Percentiles rank a stretch among this genome's conserved stretches.
phyloP scores from a whole-genome alignment of 2,888 invertebrate genomes.

The Archips xylosteana region DNA sequence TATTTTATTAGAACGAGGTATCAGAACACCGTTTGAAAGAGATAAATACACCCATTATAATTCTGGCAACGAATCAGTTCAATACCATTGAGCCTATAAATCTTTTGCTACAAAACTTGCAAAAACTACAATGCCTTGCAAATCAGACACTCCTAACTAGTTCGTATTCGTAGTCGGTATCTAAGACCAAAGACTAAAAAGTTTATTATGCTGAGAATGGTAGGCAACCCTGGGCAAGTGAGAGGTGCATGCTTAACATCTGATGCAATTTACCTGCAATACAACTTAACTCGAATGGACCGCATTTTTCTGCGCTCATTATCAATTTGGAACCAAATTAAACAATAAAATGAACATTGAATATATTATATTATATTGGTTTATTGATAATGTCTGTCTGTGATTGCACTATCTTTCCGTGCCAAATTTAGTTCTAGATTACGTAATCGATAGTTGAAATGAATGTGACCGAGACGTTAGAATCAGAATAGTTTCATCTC shows the following conservation, averaged over 20 bases:
- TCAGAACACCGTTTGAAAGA: conserved; percentile 9
- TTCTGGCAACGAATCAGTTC: conserved; percentile 28
- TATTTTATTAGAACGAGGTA: not conserved
- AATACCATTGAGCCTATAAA: conserved; percentile 20
- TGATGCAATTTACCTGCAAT: conserved; percentile 72
- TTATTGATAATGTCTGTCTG: conserved; percentile 25
- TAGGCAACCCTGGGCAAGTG: conserved; percentile 34
- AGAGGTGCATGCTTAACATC: conserved; percentile 42
- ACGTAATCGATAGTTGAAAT: conserved; percentile 26
- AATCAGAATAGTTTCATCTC: conserved; percentile 40
- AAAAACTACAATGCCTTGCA: not conserved
- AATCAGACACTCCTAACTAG: not conserved
- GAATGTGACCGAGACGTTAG: conserved; percentile 39
- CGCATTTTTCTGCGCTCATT: conserved; percentile 58
- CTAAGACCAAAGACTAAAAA: conserved; percentile 9
- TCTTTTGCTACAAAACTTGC: conserved; percentile 20
- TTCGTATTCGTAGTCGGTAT: not conserved
- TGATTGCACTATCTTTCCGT: conserved; percentile 36
- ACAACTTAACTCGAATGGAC: conserved; percentile 65
- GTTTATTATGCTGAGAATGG: not conserved
- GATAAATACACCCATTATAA: conserved; percentile 21
- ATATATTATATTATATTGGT: conserved; percentile 1
- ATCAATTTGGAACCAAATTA: conserved; percentile 5
- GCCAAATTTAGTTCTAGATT: conserved; percentile 24
- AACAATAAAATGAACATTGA: conserved; percentile 5